Evolutionary conservation across 2,888 invertebrate genomes (phyloP).

Genomic region (Athalia circularis): DNA sequence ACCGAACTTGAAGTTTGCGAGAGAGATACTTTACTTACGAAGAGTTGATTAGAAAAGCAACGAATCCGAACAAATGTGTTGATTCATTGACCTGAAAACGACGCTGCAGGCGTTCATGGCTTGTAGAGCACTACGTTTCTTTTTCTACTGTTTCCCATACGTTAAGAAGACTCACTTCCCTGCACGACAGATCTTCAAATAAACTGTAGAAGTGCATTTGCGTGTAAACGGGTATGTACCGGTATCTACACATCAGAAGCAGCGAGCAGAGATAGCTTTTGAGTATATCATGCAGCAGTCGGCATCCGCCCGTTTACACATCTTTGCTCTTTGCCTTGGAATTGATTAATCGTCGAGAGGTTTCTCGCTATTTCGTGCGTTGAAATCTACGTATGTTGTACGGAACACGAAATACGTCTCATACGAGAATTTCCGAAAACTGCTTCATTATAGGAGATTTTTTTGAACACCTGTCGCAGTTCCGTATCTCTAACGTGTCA

Average conservation of each 20-base stretch:
- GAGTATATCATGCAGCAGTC: background rate
- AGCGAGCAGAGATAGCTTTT: too few relatives aligned
- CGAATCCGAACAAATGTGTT: too few relatives aligned
- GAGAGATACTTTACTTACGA: too few relatives aligned
- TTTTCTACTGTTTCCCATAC: background rate
- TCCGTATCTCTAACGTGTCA: background rate
- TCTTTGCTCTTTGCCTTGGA: conserved; percentile 31
- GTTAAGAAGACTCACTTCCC: background rate
- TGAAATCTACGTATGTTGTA: conserved; percentile 24
- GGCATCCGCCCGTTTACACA: conserved; percentile 4
- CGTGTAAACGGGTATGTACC: background rate
- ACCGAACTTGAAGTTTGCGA: too few relatives aligned
- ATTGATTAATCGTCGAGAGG: conserved; percentile 33
- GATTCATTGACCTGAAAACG: too few relatives aligned
- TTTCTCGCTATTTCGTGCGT: background rate
- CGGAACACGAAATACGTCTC: background rate
- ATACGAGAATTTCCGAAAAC: conserved; percentile 18
- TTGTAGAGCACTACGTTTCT: background rate
- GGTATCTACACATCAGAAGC: background rate
- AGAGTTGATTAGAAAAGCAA: too few relatives aligned
- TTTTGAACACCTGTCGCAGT: background rate
- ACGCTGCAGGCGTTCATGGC: too few relatives aligned
- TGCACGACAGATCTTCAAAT: background rate
- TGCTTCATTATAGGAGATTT: conserved; percentile 31
- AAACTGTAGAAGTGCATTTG: too few relatives aligned